Conservation (phyloP, 2,797 vertebrate genomes). For the Sebastes wilsoni region DNA sequence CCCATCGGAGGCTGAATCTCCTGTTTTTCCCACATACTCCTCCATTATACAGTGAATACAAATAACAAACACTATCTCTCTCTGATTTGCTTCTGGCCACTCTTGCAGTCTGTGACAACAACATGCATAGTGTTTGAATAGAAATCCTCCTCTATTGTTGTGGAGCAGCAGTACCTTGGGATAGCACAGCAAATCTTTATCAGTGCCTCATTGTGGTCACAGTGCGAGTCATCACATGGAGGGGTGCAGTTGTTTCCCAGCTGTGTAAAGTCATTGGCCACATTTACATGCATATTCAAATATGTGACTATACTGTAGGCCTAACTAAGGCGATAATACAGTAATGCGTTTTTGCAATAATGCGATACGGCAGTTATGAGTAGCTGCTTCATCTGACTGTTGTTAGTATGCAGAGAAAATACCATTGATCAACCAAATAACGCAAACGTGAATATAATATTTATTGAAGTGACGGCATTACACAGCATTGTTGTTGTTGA, state of each 20-base stretch:
- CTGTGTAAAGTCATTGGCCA: not conserved
- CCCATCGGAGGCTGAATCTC: conserved; percentile 41
- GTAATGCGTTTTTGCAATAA: not conserved
- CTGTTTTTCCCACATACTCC: conserved; percentile 34
- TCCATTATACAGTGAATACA: conserved; percentile 56
- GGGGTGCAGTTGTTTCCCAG: not conserved
- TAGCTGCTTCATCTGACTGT: not conserved
- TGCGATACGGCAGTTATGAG: not conserved
- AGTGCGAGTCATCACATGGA: conserved; percentile 5
- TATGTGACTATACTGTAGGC: not conserved
- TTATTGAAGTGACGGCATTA: not conserved
- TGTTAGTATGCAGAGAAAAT: not conserved
- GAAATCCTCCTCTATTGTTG: conserved; percentile 39
- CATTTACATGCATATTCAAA: conserved; percentile 14
- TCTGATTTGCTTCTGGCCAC: conserved; percentile 37
- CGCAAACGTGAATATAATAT: not conserved
- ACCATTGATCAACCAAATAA: not conserved
- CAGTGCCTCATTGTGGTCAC: conserved; percentile 10
- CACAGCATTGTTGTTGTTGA: not conserved
- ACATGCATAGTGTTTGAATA: conserved; percentile 39
- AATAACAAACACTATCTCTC: conserved; percentile 30
- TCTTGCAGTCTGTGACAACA: conserved; percentile 42
- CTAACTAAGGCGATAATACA: not conserved
- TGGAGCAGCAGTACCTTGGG: not conserved
- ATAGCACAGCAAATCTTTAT: conserved; percentile 13